Percentiles rank a stretch among this genome's conserved stretches.
Conservation (phyloP, 2,113 vertebrate species). For the Rhinogobius similis region DNA sequence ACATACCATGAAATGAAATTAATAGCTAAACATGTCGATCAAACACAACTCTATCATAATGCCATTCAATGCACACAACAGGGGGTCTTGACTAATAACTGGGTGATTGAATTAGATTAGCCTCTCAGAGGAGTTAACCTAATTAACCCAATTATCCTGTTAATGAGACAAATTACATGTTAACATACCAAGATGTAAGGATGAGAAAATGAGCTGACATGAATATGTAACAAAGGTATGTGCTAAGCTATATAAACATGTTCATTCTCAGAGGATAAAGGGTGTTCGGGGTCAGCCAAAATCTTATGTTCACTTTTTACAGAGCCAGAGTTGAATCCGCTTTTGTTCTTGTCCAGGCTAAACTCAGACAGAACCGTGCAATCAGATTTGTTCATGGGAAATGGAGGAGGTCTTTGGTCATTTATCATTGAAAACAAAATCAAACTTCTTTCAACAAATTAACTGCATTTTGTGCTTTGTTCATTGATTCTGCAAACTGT, state of each 20-base stretch:
- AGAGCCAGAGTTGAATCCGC: neutral
- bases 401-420: too few species aligned
- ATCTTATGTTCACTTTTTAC: neutral
- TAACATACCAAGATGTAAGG: neutral
- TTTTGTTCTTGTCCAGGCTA: too few species aligned
- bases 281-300: neutral
- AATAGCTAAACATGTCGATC: neutral
- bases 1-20: neutral
- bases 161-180: constrained; percentile 1
- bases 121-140: neutral
- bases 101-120: neutral
- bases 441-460: too few species aligned
- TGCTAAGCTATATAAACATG: neutral
- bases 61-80: neutral
- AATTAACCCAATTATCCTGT: constrained; percentile 3
- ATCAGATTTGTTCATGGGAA: too few species aligned
- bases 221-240: neutral
- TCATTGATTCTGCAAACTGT: too few species aligned
- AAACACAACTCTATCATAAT: neutral
- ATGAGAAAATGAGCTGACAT: neutral
- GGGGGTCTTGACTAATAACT: constrained; percentile 5
- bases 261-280: neutral
- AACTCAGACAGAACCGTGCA: too few species aligned
- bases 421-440: too few species aligned
- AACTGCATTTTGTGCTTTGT: too few species aligned